A percentile compares a stretch with the other conserved stretches of the same genome.
Conservation (phyloP, 2,888 invertebrate species). For the Acleris laterana region DNA sequence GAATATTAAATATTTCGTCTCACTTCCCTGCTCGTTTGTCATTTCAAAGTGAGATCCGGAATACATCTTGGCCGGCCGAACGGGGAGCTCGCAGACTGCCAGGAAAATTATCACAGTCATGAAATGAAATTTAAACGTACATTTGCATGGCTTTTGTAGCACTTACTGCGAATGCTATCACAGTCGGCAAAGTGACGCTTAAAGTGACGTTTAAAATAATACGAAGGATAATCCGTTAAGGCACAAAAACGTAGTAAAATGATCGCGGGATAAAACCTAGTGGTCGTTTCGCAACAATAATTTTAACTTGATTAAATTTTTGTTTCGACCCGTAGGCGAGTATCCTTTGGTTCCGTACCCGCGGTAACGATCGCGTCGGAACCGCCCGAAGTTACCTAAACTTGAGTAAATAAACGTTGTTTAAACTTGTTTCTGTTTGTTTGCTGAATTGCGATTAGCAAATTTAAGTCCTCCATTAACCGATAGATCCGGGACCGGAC, state of each 20-base stretch:
- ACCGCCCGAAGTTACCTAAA: conserved; percentile 22
- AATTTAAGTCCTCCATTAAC: conserved; percentile 23
- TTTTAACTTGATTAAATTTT: background rate
- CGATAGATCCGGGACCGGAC: conserved; percentile 25
- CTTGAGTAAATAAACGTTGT: conserved; percentile 32
- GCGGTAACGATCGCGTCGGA: conserved; percentile 11
- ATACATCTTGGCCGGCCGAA: conserved; percentile 22
- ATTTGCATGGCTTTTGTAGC: conserved; percentile 28
- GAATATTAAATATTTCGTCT: conserved; percentile 58
- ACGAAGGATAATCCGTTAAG: conserved; percentile 1
- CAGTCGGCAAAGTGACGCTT: conserved; percentile 18
- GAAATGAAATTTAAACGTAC: conserved; percentile 34
- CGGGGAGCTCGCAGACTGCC: conserved; percentile 33
- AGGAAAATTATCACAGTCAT: conserved; percentile 37
- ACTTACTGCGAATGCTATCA: conserved; percentile 26
- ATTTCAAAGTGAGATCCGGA: conserved; percentile 37
- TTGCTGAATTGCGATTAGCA: conserved; percentile 29
- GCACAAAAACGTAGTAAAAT: conserved; percentile 1
- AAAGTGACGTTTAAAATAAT: conserved; percentile 31
- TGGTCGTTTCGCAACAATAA: conserved; percentile 2
- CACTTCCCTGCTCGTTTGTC: conserved; percentile 40
- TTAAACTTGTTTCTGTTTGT: conserved; percentile 32
- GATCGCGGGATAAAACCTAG: background rate
- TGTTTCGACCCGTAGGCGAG: background rate
- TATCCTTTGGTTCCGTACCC: background rate